Evolutionary conservation across 1,140 invertebrate genomes (phyloP), one percentile per base, ranked within the genome.

Genomic region (Caenorhabditis brenneri): DNA sequence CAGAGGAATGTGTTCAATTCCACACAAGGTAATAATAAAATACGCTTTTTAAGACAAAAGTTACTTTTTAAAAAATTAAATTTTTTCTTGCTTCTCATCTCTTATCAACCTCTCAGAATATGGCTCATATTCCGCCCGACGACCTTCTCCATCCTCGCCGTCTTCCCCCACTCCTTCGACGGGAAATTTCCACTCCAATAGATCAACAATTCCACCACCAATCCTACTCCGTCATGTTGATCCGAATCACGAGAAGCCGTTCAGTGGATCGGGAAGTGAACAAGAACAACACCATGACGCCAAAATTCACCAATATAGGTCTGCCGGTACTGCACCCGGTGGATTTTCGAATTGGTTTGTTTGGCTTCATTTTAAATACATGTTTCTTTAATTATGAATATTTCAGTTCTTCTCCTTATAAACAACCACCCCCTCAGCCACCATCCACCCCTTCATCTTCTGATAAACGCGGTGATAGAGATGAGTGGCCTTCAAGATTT

Each of bases 191-290:
- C 6, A 33, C 10, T 36, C 58, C 22, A n/a, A n/a, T n/a, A 6
- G 36, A 27, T 1, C 65, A 22, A 6, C 15, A 19, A 74, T n/a
- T 12, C 65, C 33, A 29, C 65, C 36, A 10, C 58, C 58, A 7
- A 74, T 74, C n/a, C 33, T 74, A 9, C 65, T 74, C 4, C 33
- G 65, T 39, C 65, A 74, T 24, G 65, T 42, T 24, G 65, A 74
- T 9, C 36, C 65, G 16, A 9, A 10, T 2, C 22, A 22, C 6
- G 36, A 74, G 9, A 74, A 74, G 15, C 4, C 4, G 29, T 65
- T 33, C 31, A 33, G 31, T 36, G 58, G 58, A 10, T 4, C 7
- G 6, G 36, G 36, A 46, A 46, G 36, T 16, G 36, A 74, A 4
- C 36, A 22, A 42, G 36, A 74, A 24, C 65, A 42, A 10, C 33